Base-by-base conservation (phyloP, 2,113 vertebrate genomes). In the Pristiophorus japonicus region DNA sequence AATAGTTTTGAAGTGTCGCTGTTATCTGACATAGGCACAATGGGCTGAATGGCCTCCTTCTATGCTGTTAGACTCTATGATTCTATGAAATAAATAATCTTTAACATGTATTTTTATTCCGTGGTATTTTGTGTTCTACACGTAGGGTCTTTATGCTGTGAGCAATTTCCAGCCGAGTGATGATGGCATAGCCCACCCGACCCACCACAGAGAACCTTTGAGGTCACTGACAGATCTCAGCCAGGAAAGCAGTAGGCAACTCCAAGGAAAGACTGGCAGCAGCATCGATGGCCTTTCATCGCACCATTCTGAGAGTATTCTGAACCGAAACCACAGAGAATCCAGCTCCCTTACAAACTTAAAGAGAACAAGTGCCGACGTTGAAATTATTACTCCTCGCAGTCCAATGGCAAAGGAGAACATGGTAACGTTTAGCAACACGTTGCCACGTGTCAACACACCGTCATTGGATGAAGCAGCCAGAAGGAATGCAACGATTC, bases 351-450 rank as follows among this genome's bases (percentile, higher is more conserved):
- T 98, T 20, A 98, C 98, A 62, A 98, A 98, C 96, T 97, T 98
- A 95, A 99, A 99, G 96, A 97, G 97, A 95, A 97, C 98, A 45
- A 98, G 98, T 45, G 98, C 99, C 22, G 99, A 99, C 12, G 98
- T 99, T 84, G 99, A 99, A 96, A 98, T 99, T 96, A 98, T 99
- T 96, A 98, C 97, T 59, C 98, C 98, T 0, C 97, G 98, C 96
- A 99, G 98, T 96, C 98, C 97, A 34, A 98, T 97, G 97, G 98
- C 98, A 47, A 98, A 98, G 95, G 99, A 99, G 96, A 99, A 98
- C 95, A 99, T 99, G 98, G 97, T 99, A 30, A 99, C 98, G 73
- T 99, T 99, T 96, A 99, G 99, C 97, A 99, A 99, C 96, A 99
- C 99, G 12, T 97, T 99, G 96, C 99, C 99, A 3, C 97, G 99